These are phyloP conservation scores for Macaria liturata DNA, from an alignment of 2,888 invertebrate species.

Conservation along the genomic window DNA sequence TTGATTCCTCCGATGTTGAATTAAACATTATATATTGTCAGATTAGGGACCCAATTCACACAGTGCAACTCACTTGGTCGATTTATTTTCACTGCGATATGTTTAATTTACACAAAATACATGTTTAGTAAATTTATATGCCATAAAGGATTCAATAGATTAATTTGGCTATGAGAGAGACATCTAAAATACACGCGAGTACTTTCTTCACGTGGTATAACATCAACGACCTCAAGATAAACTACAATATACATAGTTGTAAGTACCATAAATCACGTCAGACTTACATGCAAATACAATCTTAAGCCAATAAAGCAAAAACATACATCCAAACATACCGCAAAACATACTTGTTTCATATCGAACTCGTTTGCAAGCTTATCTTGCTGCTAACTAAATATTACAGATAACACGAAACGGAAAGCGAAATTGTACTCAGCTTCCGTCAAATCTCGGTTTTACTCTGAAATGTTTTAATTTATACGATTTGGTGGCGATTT, in stretches of 20 bases:
- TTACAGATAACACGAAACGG: conserved; percentile 12
- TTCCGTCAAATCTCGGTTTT: conserved; percentile 3
- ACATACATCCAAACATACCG: neutral
- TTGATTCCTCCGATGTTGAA: too few species aligned
- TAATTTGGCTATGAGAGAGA: too few species aligned
- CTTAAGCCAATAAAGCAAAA: neutral
- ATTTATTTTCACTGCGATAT: too few species aligned
- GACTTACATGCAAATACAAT: neutral
- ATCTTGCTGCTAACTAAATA: conserved; percentile 10
- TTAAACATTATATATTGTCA: too few species aligned
- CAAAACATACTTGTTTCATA: neutral
- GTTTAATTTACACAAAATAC: too few species aligned
- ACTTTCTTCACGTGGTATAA: neutral
- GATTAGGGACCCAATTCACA: too few species aligned
- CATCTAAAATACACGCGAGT: too few species aligned
- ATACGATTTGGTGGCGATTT: too few species aligned
- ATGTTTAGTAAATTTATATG: too few species aligned
- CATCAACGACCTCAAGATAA: conserved; percentile 5
- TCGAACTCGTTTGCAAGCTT: neutral
- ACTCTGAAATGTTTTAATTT: too few species aligned
- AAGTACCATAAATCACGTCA: neutral
- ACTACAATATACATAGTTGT: neutral
- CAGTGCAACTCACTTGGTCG: too few species aligned
- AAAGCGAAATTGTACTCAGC: conserved; percentile 6
- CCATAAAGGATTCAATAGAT: too few species aligned